phyloP scores from a whole-genome alignment of 1,140 invertebrate genomes.

The Drosophila aff. region DNA sequence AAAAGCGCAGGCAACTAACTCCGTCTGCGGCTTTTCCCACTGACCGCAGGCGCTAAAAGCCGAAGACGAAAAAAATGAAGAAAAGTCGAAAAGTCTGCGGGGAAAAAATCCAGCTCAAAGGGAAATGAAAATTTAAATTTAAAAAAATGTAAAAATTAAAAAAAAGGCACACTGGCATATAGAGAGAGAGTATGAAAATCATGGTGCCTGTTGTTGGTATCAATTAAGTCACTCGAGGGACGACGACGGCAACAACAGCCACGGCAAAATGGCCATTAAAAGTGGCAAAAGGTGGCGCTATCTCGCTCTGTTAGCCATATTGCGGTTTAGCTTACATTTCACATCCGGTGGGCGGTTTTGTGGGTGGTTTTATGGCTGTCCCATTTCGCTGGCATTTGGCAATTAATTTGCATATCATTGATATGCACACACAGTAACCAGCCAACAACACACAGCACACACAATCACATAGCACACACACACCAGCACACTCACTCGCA shows the following conservation, averaged over 20 bases:
- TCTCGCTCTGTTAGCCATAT: constrained; percentile 35
- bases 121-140: constrained; percentile 21
- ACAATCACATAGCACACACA: not conserved
- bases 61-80: constrained; percentile 40
- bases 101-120: constrained; percentile 19
- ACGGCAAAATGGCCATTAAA: constrained; percentile 50
- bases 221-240: constrained; percentile 63
- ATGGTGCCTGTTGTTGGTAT: constrained; percentile 44
- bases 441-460: constrained; percentile 1
- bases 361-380: constrained; percentile 27
- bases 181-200: constrained; percentile 4
- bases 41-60: constrained; percentile 75
- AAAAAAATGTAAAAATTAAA: constrained; percentile 4
- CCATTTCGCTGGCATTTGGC: constrained; percentile 66
- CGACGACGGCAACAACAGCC: not conserved
- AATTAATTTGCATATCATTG: constrained; percentile 84
- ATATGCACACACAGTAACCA: constrained; percentile 65
- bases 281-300: constrained; percentile 24
- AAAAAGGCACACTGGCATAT: not conserved
- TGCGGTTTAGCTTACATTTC: constrained; percentile 74
- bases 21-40: constrained; percentile 50
- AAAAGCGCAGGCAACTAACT: constrained; percentile 32
- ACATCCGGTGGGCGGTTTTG: constrained; percentile 26
- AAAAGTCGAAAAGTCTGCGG: constrained; percentile 5
- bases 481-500: not conserved